These are phyloP conservation scores for Venturia canescens DNA, from an alignment of 1,140 invertebrate species.

Conservation along the genomic window DNA sequence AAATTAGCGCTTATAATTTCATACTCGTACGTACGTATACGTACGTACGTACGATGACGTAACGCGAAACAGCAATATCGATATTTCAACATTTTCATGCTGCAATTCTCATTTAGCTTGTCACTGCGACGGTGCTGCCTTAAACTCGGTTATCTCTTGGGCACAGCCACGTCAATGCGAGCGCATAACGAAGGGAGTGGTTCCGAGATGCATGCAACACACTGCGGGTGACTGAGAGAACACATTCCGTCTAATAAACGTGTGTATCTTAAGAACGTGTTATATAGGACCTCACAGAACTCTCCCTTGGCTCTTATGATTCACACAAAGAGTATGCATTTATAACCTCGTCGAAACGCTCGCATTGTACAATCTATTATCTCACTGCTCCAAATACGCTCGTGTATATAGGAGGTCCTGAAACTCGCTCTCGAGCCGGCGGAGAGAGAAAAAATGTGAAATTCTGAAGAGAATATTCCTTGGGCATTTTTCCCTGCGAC, in stretches of 20 bases:
- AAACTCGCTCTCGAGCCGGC: no score
- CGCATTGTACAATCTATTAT: constrained; percentile 24
- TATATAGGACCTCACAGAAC: not conserved
- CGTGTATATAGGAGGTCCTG: not conserved
- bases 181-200: constrained; percentile 20
- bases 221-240: not conserved
- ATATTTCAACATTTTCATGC: no score
- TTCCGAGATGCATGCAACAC: not conserved
- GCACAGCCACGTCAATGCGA: not conserved
- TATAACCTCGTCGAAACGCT: not conserved
- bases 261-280: constrained; percentile 2
- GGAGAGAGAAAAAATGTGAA: no score
- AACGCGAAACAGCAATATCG: no score
- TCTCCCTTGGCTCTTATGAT: constrained; percentile 2
- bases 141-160: constrained; percentile 2
- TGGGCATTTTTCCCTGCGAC: no score
- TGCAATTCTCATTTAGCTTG: no score
- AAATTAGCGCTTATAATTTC: no score
- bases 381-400: not conserved
- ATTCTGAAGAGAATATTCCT: no score
- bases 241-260: constrained; percentile 23
- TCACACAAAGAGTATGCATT: not conserved
- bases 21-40: no score
- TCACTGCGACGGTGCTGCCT: not conserved
- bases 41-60: no score